Base-by-base conservation (phyloP, 92 coral and sea anemone species). In the Parazoanthus atlanticus region DNA sequence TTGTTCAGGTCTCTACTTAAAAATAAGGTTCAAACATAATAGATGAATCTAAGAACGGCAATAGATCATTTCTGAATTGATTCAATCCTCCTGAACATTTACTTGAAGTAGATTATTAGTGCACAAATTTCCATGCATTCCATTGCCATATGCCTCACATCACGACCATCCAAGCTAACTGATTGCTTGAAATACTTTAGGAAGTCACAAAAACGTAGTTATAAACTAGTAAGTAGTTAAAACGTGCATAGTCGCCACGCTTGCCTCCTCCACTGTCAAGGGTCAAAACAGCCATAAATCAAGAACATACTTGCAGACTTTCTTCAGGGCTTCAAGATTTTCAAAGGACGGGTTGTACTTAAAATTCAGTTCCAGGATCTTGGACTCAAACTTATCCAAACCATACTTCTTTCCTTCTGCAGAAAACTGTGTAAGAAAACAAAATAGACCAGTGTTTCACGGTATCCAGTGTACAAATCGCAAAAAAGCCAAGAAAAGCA, bases 341-440 rank as follows among this genome's bases (percentile, higher is more conserved):
- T 32, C 85, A 73, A 72, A 93, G 30, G 82, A 83, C 23, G 96
- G 96, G 36, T 85, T 72, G 36, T 32, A 65, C 46, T 84, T 79
- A 75, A 89, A 93, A 49, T 85, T 73, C 52, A 93, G 61, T 30
- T 89, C 90, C 76, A 88, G 47, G 26, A 88, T 28, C 58, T 75
- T 70, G 5, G 67, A 38, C 49, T 88, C 79, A 23, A 78, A 47
- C 66, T 70, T 76, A 26, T 79, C 79, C 26, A 92, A 61, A 10
- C 93, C 96, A 21, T 38, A 81, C 26, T 82, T 82, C 31, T 76
- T 81, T 36, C 85, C 86, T n/a, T 89, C 92, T 49, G 32, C 56
- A 28, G 90, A 58, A 84, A 93, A 90, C 96, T 93, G 77, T 56
- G 72, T 25, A 80, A 36, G 12, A 19, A 73, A 75, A 9, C 28